Evolutionary conservation across 2,797 vertebrate genomes (phyloP).

Genomic region (Cyclura pinguis): DNA sequence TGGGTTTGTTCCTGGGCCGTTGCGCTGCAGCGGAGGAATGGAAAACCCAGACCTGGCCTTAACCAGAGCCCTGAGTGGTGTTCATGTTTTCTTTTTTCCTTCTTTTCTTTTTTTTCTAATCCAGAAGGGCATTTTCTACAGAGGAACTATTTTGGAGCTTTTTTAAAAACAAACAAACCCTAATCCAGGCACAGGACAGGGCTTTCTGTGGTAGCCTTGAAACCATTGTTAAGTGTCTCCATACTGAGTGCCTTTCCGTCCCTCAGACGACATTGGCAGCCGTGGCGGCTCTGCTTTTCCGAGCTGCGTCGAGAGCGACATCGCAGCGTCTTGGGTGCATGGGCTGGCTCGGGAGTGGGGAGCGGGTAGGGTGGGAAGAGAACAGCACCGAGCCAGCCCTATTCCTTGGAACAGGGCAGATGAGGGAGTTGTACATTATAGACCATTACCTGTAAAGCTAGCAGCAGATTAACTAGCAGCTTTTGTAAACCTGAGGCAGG

Average conservation of each 20-base stretch:
- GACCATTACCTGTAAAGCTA: conserved; percentile 77
- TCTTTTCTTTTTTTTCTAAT: conserved; percentile 34
- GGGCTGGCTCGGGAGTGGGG: conserved; percentile 37
- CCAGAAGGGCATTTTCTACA: conserved; percentile 78
- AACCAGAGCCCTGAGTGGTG: conserved; percentile 73
- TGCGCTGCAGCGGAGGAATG: conserved; percentile 61
- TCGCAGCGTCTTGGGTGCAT: conserved; percentile 55
- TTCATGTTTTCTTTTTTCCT: conserved; percentile 51
- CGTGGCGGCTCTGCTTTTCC: conserved; percentile 42
- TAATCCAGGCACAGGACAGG: conserved; percentile 61
- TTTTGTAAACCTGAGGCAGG: conserved; percentile 75
- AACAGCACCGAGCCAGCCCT: background rate
- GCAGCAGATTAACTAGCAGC: conserved; percentile 75
- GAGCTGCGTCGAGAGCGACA: conserved; percentile 51
- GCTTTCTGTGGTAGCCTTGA: conserved; percentile 71
- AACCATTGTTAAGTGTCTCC: conserved; percentile 63
- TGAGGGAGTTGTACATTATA: conserved; percentile 69
- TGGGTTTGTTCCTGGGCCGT: conserved; percentile 63
- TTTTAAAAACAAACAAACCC: conserved; percentile 38
- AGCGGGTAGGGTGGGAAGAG: conserved; percentile 3
- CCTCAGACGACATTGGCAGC: conserved; percentile 50
- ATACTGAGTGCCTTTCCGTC: conserved; percentile 58
- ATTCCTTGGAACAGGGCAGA: conserved; percentile 58
- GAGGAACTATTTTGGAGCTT: conserved; percentile 72
- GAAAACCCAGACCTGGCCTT: conserved; percentile 75